Conservation (phyloP, 2,797 vertebrate genomes). For the Paedocypris micromegethes region DNA sequence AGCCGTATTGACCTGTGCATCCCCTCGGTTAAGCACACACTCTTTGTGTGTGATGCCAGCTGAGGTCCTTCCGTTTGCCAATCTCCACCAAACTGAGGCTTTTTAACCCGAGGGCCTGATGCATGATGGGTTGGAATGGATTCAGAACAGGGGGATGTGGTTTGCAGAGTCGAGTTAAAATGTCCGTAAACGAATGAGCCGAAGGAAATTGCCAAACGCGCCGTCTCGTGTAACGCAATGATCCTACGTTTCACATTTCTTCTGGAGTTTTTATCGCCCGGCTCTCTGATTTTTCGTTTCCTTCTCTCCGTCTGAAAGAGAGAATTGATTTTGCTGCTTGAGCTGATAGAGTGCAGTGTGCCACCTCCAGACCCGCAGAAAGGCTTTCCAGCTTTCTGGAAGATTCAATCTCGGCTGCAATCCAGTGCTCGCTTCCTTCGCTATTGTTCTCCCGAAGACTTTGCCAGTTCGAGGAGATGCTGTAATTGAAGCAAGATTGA, state of each 20-base stretch:
- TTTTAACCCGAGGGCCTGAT: slow-evolving; percentile 35
- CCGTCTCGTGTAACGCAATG: slow-evolving; percentile 16
- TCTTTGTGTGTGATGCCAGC: slow-evolving; percentile 43
- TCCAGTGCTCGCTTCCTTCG: neutral
- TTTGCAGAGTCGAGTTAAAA: slow-evolving; percentile 37
- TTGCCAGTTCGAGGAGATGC: slow-evolving; percentile 6
- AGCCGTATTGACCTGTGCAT: slow-evolving; percentile 45
- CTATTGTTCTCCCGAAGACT: slow-evolving; percentile 1
- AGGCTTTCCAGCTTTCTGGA: slow-evolving; percentile 34
- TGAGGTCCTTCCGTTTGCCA: slow-evolving; percentile 42
- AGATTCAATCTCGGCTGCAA: slow-evolving; percentile 12
- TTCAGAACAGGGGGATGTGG: slow-evolving; percentile 15
- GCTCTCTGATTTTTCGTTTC: slow-evolving; percentile 17
- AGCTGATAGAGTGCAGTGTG: slow-evolving; percentile 38
- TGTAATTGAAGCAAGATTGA: slow-evolving; percentile 43
- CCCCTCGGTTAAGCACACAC: slow-evolving; percentile 39
- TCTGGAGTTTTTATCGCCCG: slow-evolving; percentile 6
- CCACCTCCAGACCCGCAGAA: slow-evolving; percentile 40
- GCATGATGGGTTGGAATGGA: slow-evolving; percentile 41
- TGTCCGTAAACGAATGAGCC: slow-evolving; percentile 38
- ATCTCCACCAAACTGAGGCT: slow-evolving; percentile 25
- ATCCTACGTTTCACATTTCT: slow-evolving; percentile 8
- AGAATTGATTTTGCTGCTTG: slow-evolving; percentile 43
- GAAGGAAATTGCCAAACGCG: slow-evolving; percentile 18
- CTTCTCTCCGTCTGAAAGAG: slow-evolving; percentile 27